Conservation (phyloP, 2,888 invertebrate genomes). For the Smittia sp. region DNA sequence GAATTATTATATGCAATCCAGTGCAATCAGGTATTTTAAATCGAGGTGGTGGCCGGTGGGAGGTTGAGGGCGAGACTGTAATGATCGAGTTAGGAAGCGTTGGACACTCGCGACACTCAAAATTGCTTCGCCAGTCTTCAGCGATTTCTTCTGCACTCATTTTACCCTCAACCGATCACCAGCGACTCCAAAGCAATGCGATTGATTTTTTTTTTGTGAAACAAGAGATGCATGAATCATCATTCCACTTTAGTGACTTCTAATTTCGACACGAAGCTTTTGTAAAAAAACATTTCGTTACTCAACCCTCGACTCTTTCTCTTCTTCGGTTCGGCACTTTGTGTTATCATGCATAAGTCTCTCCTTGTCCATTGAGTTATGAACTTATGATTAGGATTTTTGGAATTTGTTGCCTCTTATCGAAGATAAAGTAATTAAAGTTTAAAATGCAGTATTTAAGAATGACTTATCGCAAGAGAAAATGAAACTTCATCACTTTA, state of each 20-base stretch:
- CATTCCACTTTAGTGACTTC: slow-evolving; percentile 19
- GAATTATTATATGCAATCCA: slow-evolving; percentile 17
- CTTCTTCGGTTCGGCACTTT: neutral
- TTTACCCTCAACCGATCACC: too few relatives aligned
- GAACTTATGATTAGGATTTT: slow-evolving; percentile 7
- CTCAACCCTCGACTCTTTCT: neutral
- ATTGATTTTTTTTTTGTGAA: neutral
- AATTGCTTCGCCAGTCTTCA: too few relatives aligned
- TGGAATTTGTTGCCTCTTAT: slow-evolving; percentile 16
- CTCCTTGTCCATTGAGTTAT: neutral
- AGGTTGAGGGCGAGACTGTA: too few relatives aligned
- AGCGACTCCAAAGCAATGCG: too few relatives aligned
- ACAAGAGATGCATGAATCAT: slow-evolving; percentile 5
- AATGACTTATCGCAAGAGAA: slow-evolving; percentile 18
- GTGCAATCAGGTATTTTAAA: slow-evolving; percentile 36
- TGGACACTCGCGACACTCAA: too few relatives aligned
- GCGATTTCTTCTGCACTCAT: too few relatives aligned
- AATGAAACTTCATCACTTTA: slow-evolving; percentile 22
- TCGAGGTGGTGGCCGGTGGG: neutral
- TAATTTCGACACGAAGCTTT: neutral
- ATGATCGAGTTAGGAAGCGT: too few relatives aligned
- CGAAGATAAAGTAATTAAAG: slow-evolving; percentile 7
- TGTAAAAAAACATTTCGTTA: neutral
- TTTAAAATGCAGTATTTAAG: slow-evolving; percentile 22
- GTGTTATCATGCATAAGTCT: slow-evolving; percentile 4